Evolutionary conservation across 2,797 vertebrate species (phyloP).

Genomic region (Meda fulgida): DNA sequence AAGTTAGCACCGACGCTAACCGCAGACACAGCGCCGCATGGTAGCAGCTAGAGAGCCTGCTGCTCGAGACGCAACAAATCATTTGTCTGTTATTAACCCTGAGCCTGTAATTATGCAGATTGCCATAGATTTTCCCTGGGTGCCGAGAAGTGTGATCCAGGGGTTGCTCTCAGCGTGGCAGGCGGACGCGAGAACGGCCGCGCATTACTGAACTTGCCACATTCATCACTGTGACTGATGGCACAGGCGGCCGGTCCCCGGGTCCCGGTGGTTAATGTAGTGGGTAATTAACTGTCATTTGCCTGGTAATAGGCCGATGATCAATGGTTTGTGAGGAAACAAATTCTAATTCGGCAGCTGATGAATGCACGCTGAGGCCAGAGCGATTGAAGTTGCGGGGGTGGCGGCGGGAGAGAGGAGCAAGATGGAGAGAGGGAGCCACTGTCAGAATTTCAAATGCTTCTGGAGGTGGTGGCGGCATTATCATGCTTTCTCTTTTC

Average conservation of each 20-base stretch:
- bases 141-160: slow-evolving; percentile 93
- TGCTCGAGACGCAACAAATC: slow-evolving; percentile 97
- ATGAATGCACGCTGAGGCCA: slow-evolving; percentile 92
- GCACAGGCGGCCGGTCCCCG: slow-evolving; percentile 92
- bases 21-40: slow-evolving; percentile 76
- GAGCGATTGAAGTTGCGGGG: slow-evolving; percentile 89
- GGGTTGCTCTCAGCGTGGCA: slow-evolving; percentile 90
- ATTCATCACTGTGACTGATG: slow-evolving; percentile 99
- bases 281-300: slow-evolving; percentile 99
- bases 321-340: slow-evolving; percentile 99
- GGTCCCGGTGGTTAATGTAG: slow-evolving; percentile 99
- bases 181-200: slow-evolving; percentile 90
- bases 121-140: slow-evolving; percentile 98
- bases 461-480: slow-evolving; percentile 70
- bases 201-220: slow-evolving; percentile 98
- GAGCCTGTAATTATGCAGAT: slow-evolving; percentile 99
- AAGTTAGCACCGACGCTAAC: slow-evolving; percentile 67
- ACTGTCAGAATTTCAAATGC: slow-evolving; percentile 86
- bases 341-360: slow-evolving; percentile 99
- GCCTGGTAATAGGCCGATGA: slow-evolving; percentile 99
- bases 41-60: slow-evolving; percentile 81
- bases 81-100: slow-evolving; percentile 99
- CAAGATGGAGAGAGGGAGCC: slow-evolving; percentile 67
- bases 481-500: slow-evolving; percentile 63
- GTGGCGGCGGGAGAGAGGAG: slow-evolving; percentile 69